These are phyloP conservation scores for Teleiodes luculella DNA, from an alignment of 2,888 invertebrate genomes.

Conservation along the genomic window DNA sequence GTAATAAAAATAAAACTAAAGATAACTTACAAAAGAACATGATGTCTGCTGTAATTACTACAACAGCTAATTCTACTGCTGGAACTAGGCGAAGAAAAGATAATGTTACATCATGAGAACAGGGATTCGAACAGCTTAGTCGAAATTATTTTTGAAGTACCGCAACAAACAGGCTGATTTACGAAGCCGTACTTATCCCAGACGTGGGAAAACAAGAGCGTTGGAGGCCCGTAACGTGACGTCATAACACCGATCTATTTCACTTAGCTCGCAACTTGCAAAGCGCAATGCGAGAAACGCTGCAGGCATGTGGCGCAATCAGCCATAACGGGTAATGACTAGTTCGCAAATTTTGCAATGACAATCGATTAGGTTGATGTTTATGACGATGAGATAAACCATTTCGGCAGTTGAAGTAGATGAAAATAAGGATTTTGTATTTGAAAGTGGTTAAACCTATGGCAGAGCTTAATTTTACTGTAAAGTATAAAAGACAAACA, in stretches of 20 bases:
- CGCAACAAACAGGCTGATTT: slow-evolving; percentile 36
- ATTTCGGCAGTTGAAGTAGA: too few species aligned
- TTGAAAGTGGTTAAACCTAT: too few species aligned
- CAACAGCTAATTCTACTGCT: too few species aligned
- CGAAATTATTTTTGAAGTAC: slow-evolving; percentile 1
- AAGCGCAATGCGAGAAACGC: slow-evolving; percentile 34
- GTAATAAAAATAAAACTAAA: too few species aligned
- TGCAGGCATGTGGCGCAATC: slow-evolving; percentile 53
- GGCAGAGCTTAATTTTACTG: too few species aligned
- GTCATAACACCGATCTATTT: slow-evolving; percentile 68
- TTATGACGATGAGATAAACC: neutral
- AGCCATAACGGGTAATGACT: neutral
- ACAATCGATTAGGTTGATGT: neutral
- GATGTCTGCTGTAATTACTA: too few species aligned
- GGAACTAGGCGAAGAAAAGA: too few species aligned
- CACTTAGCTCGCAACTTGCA: slow-evolving; percentile 45
- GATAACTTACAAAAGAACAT: too few species aligned
- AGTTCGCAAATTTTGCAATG: neutral
- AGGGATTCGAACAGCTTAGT: neutral
- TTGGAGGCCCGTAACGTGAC: slow-evolving; percentile 42
- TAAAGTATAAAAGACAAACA: too few species aligned
- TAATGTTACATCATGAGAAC: too few species aligned
- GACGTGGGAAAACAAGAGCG: slow-evolving; percentile 53
- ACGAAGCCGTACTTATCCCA: slow-evolving; percentile 38
- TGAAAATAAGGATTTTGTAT: too few species aligned